A percentile compares a stretch with the other conserved stretches of the same genome.
These are phyloP conservation scores for Tyrannus savana DNA, from an alignment of 2,113 vertebrate species.

Conservation along the genomic window DNA sequence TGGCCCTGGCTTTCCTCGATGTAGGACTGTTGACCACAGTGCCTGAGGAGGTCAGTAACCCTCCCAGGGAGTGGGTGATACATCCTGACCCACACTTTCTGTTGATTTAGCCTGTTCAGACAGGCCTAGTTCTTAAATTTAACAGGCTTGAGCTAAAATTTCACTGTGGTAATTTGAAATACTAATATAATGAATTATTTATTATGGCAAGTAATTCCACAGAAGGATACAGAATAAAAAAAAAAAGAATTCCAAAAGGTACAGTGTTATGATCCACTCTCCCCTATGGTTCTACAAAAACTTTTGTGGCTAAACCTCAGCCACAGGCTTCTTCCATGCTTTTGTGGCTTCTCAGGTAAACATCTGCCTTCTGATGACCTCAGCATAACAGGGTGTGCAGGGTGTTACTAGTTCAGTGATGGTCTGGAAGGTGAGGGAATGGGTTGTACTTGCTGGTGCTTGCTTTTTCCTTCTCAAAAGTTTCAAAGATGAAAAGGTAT, in stretches of 20 bases:
- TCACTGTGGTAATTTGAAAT: background rate
- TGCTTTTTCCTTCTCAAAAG: background rate
- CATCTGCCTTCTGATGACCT: background rate
- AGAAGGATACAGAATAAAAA: background rate
- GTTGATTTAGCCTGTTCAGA: background rate
- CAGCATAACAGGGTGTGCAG: background rate
- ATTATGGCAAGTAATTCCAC: background rate
- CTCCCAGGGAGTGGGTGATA: background rate
- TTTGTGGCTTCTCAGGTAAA: background rate
- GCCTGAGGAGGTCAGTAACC: background rate
- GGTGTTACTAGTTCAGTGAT: background rate
- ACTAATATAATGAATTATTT: background rate
- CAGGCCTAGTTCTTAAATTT: background rate
- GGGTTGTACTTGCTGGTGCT: background rate
- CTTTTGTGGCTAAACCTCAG: background rate
- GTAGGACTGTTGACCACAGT: background rate
- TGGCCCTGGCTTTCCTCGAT: background rate
- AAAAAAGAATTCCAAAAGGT: background rate
- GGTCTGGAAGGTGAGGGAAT: background rate
- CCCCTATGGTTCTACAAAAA: background rate
- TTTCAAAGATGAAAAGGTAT: background rate
- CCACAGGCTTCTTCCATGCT: too few species aligned
- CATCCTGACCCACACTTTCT: background rate
- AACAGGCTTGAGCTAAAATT: background rate
- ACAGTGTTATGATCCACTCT: background rate